These are phyloP conservation scores for Chrysogorgia sp. DNA, from an alignment of 92 coral and sea anemone species.

Conservation along the genomic window DNA sequence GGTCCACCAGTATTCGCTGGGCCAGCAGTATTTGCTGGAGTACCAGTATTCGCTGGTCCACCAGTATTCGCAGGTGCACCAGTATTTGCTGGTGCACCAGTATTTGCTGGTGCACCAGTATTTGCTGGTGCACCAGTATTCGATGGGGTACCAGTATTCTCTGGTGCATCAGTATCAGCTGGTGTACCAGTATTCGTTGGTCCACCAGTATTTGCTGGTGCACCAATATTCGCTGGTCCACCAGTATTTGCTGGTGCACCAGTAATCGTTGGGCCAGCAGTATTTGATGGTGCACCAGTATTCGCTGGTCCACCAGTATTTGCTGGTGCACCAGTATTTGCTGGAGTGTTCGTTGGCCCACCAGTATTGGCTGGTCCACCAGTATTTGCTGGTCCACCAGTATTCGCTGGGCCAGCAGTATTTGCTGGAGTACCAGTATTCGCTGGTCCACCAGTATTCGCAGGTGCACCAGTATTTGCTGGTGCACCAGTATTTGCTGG, in stretches of 20 bases:
- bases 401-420: no score
- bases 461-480: no score
- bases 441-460: no score
- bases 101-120: neutral
- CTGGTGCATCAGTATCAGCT: neutral
- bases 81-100: neutral
- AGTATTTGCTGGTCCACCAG: neutral
- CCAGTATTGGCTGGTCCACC: constrained; percentile 7
- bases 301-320: neutral
- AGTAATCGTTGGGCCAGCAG: neutral
- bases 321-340: neutral
- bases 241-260: neutral
- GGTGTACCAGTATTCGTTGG: no score
- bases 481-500: neutral
- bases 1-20: neutral
- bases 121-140: neutral
- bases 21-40: neutral
- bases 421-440: neutral
- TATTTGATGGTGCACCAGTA: neutral
- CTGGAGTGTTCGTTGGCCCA: neutral
- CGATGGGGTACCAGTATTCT: neutral
- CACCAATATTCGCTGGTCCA: neutral
- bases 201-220: neutral
- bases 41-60: neutral
- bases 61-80: neutral